Evolutionary conservation across 1,140 invertebrate genomes (phyloP).

Genomic region (Drosophila parvula): DNA sequence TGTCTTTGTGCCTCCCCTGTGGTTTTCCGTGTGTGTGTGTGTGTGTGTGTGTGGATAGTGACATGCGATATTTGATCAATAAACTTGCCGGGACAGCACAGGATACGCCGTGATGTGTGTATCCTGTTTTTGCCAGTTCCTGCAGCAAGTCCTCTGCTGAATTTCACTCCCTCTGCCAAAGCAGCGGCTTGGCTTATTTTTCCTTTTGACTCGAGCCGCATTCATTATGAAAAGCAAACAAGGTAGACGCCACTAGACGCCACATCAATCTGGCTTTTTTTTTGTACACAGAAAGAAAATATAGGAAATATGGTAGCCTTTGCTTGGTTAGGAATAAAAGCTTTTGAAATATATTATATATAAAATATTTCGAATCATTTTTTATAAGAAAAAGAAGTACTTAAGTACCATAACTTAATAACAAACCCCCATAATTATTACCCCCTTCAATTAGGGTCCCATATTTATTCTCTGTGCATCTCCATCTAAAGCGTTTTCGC

Average conservation of each 20-base stretch:
- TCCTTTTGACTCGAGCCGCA: constrained; percentile 68
- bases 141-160: constrained; percentile 20
- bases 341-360: neutral
- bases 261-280: constrained; percentile 65
- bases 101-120: constrained; percentile 43
- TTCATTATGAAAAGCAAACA: constrained; percentile 82
- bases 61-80: constrained; percentile 82
- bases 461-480: neutral
- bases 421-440: neutral
- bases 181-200: constrained; percentile 48
- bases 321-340: neutral
- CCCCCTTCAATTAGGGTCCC: neutral
- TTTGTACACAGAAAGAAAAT: neutral
- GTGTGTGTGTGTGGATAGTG: constrained; percentile 35
- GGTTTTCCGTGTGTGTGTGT: neutral
- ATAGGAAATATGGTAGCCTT: neutral
- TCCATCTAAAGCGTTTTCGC: constrained; percentile 70
- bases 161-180: constrained; percentile 8
- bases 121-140: constrained; percentile 60
- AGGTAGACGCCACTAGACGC: constrained; percentile 55
- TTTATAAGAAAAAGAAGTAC: neutral
- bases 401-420: neutral
- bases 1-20: constrained; percentile 10
- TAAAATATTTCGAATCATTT: neutral
- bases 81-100: constrained; percentile 49